A percentile compares a stretch with the other conserved stretches of the same genome.
These are phyloP conservation scores for Pseudachorutes palmiensis DNA, from an alignment of 1,140 invertebrate species.

Conservation along the genomic window DNA sequence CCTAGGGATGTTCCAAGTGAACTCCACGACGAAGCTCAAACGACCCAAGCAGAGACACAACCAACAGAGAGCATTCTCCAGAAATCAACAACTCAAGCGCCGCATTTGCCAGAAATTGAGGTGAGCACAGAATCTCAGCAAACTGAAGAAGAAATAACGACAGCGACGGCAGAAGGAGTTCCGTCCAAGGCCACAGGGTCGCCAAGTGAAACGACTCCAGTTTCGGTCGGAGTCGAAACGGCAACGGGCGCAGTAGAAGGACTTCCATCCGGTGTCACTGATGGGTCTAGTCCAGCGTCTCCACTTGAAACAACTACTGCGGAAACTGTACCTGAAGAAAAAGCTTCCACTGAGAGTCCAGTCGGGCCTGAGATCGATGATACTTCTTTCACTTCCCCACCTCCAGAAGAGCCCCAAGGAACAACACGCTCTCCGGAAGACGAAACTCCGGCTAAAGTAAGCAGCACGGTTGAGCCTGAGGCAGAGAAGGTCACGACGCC, in stretches of 20 bases:
- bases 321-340: background rate
- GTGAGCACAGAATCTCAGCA: no score
- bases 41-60: no score
- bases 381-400: no score
- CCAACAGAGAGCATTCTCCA: no score
- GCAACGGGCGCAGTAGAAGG: background rate
- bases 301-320: background rate
- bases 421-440: background rate
- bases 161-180: slow-evolving; percentile 38
- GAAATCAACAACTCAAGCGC: no score
- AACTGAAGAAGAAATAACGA: no score
- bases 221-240: background rate
- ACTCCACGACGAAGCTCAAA: no score
- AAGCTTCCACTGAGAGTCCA: background rate
- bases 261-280: background rate
- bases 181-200: slow-evolving; percentile 41
- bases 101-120: no score
- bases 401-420: no score
- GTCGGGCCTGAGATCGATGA: no score
- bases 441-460: background rate
- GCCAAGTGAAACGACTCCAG: slow-evolving; percentile 25
- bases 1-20: no score
- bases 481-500: background rate
- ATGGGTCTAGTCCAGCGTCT: background rate
- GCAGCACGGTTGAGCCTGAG: slow-evolving; percentile 18